Conservation (phyloP, 2,888 invertebrate species). For the Sphaeridia pumilis region DNA sequence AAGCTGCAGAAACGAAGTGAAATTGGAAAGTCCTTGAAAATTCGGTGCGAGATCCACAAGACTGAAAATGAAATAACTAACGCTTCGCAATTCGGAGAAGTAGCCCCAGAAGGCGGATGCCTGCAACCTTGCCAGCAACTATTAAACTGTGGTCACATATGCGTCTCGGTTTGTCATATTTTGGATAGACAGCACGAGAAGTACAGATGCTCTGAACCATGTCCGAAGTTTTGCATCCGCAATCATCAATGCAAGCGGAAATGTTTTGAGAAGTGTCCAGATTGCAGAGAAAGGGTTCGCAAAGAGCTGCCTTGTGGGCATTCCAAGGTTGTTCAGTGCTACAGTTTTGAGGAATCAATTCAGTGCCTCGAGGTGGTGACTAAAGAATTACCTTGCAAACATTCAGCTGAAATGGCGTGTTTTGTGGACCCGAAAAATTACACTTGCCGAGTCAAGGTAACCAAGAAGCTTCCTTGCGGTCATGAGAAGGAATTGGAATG, state of each 20-base stretch:
- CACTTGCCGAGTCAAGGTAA: conserved; percentile 32
- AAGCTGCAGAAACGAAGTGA: conserved; percentile 22
- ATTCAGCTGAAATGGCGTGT: conserved; percentile 43
- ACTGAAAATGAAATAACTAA: conserved; percentile 12
- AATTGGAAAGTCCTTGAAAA: conserved; percentile 25
- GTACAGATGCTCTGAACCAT: conserved; percentile 44
- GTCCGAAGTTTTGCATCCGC: conserved; percentile 36
- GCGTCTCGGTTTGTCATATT: conserved; percentile 51
- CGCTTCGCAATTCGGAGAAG: conserved; percentile 16
- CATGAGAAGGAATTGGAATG: conserved; percentile 29
- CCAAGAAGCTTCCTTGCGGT: conserved; percentile 37
- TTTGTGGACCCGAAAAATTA: conserved; percentile 29
- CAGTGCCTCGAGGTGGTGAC: neutral
- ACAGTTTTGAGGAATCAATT: conserved; percentile 37
- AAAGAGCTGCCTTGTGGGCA: conserved; percentile 44
- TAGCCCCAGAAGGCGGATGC: conserved; percentile 51
- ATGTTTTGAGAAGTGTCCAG: conserved; percentile 20
- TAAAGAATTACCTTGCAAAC: conserved; percentile 34
- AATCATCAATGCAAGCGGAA: conserved; percentile 18
- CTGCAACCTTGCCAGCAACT: conserved; percentile 43
- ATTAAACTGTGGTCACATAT: conserved; percentile 52
- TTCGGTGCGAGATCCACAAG: conserved; percentile 33
- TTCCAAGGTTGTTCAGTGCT: conserved; percentile 37
- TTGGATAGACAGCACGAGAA: conserved; percentile 46
- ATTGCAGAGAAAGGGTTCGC: conserved; percentile 36